Evolutionary conservation across 2,113 vertebrate species (phyloP).

Genomic region (Melanotaenia duboulayi): DNA sequence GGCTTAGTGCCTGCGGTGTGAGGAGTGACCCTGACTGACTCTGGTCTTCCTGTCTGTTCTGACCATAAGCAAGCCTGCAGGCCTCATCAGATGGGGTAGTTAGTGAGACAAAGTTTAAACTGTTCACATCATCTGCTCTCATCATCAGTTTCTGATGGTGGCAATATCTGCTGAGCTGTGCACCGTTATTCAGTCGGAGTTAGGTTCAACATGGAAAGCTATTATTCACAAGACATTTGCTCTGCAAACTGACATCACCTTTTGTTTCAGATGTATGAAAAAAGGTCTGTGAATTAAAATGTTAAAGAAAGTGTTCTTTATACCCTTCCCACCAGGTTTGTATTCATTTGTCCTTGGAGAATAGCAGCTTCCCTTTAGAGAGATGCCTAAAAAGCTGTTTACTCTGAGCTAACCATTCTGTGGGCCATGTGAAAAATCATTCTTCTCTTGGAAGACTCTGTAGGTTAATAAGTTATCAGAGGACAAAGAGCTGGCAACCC

Average conservation of each 20-base stretch:
- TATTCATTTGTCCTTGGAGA: conserved; percentile 7
- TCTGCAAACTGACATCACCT: too few species aligned
- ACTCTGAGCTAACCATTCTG: conserved; percentile 76
- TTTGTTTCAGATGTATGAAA: not conserved
- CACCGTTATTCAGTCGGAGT: not conserved
- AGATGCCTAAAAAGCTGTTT: conserved; percentile 71
- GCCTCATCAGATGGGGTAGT: conserved; percentile 26
- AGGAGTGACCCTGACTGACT: conserved; percentile 51
- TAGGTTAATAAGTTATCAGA: conserved; percentile 83
- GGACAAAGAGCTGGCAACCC: conserved; percentile 78
- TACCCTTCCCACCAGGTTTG: conserved; percentile 4
- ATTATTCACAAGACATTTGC: too few species aligned
- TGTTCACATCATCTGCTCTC: conserved; percentile 15
- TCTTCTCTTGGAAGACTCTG: conserved; percentile 67
- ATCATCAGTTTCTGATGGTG: conserved; percentile 11
- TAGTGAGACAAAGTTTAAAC: conserved; percentile 16
- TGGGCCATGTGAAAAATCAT: conserved; percentile 69
- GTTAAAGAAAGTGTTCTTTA: not conserved
- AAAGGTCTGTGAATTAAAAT: not conserved
- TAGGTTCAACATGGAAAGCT: not conserved
- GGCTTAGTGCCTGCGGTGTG: conserved; percentile 51
- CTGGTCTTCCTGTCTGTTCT: conserved; percentile 34
- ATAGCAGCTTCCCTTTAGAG: conserved; percentile 22
- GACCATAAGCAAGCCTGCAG: conserved; percentile 24
- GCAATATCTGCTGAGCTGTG: not conserved